Percentiles rank a stretch among this genome's conserved stretches.
Evolutionary conservation across 2,113 vertebrate genomes (phyloP).

Genomic region (Oryzias woworae): DNA sequence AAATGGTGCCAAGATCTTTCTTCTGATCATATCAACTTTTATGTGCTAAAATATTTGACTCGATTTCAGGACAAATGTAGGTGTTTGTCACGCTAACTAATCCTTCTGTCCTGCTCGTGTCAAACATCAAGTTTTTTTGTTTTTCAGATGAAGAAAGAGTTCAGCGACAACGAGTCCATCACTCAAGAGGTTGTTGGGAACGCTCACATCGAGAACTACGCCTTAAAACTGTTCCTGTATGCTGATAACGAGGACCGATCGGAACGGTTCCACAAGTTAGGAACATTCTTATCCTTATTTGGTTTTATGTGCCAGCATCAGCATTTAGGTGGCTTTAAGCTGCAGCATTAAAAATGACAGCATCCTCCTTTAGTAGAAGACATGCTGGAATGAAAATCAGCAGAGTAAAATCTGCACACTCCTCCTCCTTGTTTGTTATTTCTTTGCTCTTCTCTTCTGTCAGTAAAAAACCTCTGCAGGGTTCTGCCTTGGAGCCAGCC

Average conservation of each 20-base stretch:
- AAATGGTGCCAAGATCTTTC: no score
- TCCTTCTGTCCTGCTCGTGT: neutral
- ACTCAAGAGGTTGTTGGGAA: constrained; percentile 94
- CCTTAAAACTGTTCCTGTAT: constrained; percentile 97
- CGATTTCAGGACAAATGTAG: no score
- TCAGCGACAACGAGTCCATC: constrained; percentile 91
- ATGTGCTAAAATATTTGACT: no score
- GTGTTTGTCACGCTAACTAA: no score
- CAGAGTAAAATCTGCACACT: neutral
- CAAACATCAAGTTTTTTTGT: neutral
- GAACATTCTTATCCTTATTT: neutral
- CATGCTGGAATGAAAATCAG: neutral
- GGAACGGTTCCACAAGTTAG: constrained; percentile 95
- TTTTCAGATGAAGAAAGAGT: constrained; percentile 93
- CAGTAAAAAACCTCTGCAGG: neutral
- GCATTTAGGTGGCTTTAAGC: neutral
- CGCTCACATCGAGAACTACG: constrained; percentile 97
- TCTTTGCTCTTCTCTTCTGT: neutral
- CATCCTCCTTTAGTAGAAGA: neutral
- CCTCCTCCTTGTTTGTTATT: no score
- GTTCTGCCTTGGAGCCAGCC: neutral
- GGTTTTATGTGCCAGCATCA: neutral
- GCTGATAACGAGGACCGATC: constrained; percentile 95
- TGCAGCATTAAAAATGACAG: neutral
- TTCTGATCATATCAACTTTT: no score